These are phyloP conservation scores for Kryptopterus vitreolus DNA, from an alignment of 2,797 vertebrate species.

Conservation along the genomic window DNA sequence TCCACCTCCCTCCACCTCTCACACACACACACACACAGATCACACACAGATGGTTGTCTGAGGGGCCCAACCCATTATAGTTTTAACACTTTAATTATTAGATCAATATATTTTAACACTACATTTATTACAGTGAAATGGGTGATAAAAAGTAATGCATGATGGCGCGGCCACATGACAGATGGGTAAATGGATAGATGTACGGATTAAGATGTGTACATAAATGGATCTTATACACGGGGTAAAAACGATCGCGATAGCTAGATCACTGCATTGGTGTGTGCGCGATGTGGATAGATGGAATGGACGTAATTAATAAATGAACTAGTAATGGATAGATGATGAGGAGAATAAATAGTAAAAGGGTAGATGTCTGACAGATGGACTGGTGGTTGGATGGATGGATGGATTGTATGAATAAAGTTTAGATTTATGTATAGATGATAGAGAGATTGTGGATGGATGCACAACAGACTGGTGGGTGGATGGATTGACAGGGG, in stretches of 20 bases:
- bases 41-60: neutral
- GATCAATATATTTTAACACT: conserved; percentile 13
- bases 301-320: neutral
- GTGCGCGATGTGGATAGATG: neutral
- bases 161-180: neutral
- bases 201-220: too few relatives aligned
- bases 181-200: neutral
- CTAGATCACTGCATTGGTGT: neutral
- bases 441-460: too few relatives aligned
- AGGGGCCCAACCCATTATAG: neutral
- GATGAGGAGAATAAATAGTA: neutral
- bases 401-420: too few relatives aligned
- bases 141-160: neutral
- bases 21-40: neutral
- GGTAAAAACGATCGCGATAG: neutral
- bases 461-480: neutral
- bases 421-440: neutral
- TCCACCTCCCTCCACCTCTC: neutral
- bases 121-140: neutral
- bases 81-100: conserved; percentile 15
- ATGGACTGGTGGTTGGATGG: neutral
- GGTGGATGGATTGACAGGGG: neutral
- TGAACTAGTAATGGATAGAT: neutral
- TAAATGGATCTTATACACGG: neutral
- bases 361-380: too few relatives aligned